Percentiles rank a stretch among this genome's conserved stretches.
phyloP scores from a whole-genome alignment of 2,797 vertebrate genomes.

The Petrocephalus schoutedeni region DNA sequence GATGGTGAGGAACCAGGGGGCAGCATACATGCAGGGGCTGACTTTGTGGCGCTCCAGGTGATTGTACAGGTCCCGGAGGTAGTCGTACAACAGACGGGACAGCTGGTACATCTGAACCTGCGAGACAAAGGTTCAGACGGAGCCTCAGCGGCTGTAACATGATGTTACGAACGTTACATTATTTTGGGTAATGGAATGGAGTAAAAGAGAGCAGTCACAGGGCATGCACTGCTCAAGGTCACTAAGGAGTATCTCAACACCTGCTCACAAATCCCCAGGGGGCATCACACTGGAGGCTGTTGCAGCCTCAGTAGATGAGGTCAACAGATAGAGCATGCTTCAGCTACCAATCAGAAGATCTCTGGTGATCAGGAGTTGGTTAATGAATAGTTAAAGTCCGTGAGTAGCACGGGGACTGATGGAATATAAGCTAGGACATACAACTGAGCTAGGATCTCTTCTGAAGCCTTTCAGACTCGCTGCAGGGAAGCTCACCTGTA shows the following conservation, averaged over 20 bases:
- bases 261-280: background rate
- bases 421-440: background rate
- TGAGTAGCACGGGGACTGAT: background rate
- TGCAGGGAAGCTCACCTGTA: slow-evolving; percentile 70
- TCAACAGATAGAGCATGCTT: background rate
- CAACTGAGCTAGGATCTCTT: background rate
- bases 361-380: background rate
- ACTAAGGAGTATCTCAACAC: background rate
- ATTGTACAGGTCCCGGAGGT: slow-evolving; percentile 85
- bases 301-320: background rate
- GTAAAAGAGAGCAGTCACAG: background rate
- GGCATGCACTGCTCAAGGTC: background rate
- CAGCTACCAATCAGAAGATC: background rate
- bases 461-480: background rate
- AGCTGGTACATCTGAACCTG: slow-evolving; percentile 99
- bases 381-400: slow-evolving; percentile 1
- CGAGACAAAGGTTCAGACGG: background rate
- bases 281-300: background rate
- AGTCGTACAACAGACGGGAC: slow-evolving; percentile 92
- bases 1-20: slow-evolving; percentile 94
- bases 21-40: slow-evolving; percentile 92
- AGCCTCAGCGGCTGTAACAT: background rate
- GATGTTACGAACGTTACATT: background rate
- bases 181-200: background rate
- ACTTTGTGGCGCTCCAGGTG: slow-evolving; percentile 94